These are phyloP conservation scores for Peribatodes rhomboidaria DNA, from an alignment of 2,888 invertebrate genomes.

Conservation along the genomic window DNA sequence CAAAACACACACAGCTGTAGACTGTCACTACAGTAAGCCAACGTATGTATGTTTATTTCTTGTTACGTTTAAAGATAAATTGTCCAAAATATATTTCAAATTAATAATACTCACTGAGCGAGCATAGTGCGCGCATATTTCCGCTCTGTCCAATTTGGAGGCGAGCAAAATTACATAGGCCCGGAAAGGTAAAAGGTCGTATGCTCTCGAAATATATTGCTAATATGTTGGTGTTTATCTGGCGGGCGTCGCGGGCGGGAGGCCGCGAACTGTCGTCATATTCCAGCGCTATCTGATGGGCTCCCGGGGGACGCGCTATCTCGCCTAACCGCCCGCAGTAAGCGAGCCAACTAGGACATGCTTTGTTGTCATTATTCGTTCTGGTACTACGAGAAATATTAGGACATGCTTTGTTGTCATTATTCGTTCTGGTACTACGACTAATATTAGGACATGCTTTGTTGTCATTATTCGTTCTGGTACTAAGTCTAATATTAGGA, in stretches of 20 bases:
- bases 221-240: conserved; percentile 59
- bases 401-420: background rate
- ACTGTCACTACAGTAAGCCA: no score
- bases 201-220: conserved; percentile 13
- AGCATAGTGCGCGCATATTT: no score
- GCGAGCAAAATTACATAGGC: background rate
- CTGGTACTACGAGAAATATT: background rate
- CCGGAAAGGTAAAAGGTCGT: conserved; percentile 6
- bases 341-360: conserved; percentile 49
- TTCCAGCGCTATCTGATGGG: conserved; percentile 76
- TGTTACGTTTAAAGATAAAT: no score
- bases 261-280: conserved; percentile 80
- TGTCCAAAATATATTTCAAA: no score
- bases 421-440: background rate
- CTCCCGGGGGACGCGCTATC: conserved; percentile 60
- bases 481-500: background rate
- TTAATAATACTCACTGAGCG: no score
- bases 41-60: no score
- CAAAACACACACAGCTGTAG: no score
- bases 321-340: conserved; percentile 49
- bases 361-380: conserved; percentile 49
- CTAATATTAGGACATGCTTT: background rate
- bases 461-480: conserved; percentile 32
- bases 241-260: conserved; percentile 54
- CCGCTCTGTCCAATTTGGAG: background rate